phyloP scores from a whole-genome alignment of 2,113 vertebrate genomes.

The Orthonyx spaldingii region DNA sequence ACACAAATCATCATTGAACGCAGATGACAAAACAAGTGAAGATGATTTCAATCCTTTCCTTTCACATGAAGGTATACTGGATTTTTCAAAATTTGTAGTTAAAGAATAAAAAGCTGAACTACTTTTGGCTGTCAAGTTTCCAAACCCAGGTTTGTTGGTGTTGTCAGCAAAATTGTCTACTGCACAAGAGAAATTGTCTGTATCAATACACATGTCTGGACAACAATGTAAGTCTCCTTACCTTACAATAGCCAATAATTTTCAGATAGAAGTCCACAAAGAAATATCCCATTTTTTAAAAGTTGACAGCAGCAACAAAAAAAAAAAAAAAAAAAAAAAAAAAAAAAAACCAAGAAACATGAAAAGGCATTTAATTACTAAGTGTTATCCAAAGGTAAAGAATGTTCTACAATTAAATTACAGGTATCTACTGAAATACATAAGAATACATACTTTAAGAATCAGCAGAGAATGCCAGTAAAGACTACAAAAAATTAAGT shows the following conservation, averaged over 20 bases:
- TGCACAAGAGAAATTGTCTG: conserved; percentile 43
- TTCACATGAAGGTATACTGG: conserved; percentile 37
- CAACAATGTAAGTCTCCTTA: conserved; percentile 91
- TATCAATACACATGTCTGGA: conserved; percentile 63
- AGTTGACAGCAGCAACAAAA: conserved; percentile 68
- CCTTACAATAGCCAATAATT: conserved; percentile 95
- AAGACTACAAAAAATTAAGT: neutral
- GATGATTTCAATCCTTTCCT: conserved; percentile 57
- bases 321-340: conserved; percentile 67
- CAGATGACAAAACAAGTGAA: conserved; percentile 44
- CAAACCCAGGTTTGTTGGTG: conserved; percentile 40
- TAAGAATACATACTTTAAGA: neutral
- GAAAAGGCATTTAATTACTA: conserved; percentile 94
- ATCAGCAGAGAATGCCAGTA: neutral
- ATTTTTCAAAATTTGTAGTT: conserved; percentile 47
- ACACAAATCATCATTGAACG: conserved; percentile 47
- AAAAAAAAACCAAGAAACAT: conserved; percentile 66
- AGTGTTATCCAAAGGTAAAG: conserved; percentile 36
- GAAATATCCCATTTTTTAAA: conserved; percentile 44
- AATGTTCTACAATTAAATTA: neutral
- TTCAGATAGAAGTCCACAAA: conserved; percentile 66
- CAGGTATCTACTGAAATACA: neutral
- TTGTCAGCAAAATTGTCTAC: conserved; percentile 23
- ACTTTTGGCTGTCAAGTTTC: conserved; percentile 52
- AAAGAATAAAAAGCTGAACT: conserved; percentile 52